Percentiles rank a stretch among this genome's conserved stretches.
Evolutionary conservation across 2,888 invertebrate genomes (phyloP).

Genomic region (Brachyptera risi): DNA sequence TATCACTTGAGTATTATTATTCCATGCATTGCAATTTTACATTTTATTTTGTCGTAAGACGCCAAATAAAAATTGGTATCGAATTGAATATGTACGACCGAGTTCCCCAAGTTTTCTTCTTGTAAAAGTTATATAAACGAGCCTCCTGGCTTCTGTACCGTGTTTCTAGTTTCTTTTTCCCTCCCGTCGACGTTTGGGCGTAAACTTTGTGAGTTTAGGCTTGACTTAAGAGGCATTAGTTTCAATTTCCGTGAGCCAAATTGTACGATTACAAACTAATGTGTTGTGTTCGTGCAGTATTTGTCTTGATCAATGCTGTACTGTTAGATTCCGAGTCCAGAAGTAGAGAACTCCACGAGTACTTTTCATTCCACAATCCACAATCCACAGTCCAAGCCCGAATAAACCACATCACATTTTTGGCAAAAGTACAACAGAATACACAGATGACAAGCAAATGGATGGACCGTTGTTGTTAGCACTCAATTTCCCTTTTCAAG

Average conservation of each 20-base stretch:
- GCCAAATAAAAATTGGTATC: too few species aligned
- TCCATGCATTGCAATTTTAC: too few species aligned
- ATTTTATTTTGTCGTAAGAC: too few species aligned
- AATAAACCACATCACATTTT: conserved; percentile 9
- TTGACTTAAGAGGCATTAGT: neutral
- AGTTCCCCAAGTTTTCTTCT: too few species aligned
- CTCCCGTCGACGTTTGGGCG: too few species aligned
- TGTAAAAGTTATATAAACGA: too few species aligned
- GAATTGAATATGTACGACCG: too few species aligned
- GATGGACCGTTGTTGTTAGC: conserved; percentile 11
- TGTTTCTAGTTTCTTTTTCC: too few species aligned
- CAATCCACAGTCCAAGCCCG: neutral
- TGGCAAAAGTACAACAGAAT: conserved; percentile 8
- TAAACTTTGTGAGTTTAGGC: too few species aligned
- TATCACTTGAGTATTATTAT: too few species aligned
- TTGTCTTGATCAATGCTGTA: neutral
- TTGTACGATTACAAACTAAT: conserved; percentile 11
- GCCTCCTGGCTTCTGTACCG: too few species aligned
- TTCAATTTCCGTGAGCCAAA: conserved; percentile 11
- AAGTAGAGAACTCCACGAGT: neutral
- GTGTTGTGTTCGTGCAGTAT: neutral
- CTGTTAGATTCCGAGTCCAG: neutral
- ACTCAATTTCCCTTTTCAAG: conserved; percentile 12
- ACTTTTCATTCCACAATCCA: neutral
- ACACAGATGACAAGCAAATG: neutral